Percentiles rank a stretch among this genome's conserved stretches.
phyloP scores from a whole-genome alignment of 2,797 vertebrate species.

The Betta splendens region DNA sequence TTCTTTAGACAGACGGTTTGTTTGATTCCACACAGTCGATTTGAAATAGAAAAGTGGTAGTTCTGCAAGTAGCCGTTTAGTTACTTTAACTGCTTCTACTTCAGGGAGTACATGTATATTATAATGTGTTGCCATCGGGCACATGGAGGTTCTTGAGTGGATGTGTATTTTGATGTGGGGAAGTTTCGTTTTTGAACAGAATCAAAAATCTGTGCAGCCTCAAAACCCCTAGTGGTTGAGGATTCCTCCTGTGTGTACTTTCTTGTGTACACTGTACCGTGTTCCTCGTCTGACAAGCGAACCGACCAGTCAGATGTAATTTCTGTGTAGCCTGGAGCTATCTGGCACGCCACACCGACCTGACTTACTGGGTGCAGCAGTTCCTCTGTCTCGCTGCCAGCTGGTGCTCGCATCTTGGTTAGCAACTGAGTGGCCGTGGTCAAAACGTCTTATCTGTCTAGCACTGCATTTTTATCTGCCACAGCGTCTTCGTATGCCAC shows the following conservation, averaged over 20 bases:
- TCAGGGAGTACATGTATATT: no score
- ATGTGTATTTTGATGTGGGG: no score
- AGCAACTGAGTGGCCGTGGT: constrained; percentile 19
- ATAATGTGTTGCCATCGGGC: no score
- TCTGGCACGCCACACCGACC: constrained; percentile 28
- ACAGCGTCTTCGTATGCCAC: background rate
- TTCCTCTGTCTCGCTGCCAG: constrained; percentile 18
- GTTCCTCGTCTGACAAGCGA: constrained; percentile 7
- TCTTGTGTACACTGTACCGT: constrained; percentile 4
- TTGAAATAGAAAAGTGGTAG: no score
- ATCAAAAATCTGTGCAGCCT: no score
- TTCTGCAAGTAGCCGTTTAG: no score
- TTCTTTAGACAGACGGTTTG: constrained; percentile 45
- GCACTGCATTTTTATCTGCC: background rate
- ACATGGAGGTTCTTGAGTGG: no score
- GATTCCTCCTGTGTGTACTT: background rate
- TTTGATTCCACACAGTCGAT: constrained; percentile 40
- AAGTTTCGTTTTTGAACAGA: no score
- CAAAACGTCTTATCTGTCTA: constrained; percentile 15
- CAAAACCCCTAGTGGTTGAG: no score
- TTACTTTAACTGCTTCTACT: background rate
- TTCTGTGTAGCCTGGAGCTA: constrained; percentile 38
- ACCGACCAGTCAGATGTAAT: constrained; percentile 27
- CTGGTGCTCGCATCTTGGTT: constrained; percentile 26
- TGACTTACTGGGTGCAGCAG: constrained; percentile 29